These are phyloP conservation scores for Amphilophus citrinellus DNA, from an alignment of 2,113 vertebrate species.

Conservation along the genomic window DNA sequence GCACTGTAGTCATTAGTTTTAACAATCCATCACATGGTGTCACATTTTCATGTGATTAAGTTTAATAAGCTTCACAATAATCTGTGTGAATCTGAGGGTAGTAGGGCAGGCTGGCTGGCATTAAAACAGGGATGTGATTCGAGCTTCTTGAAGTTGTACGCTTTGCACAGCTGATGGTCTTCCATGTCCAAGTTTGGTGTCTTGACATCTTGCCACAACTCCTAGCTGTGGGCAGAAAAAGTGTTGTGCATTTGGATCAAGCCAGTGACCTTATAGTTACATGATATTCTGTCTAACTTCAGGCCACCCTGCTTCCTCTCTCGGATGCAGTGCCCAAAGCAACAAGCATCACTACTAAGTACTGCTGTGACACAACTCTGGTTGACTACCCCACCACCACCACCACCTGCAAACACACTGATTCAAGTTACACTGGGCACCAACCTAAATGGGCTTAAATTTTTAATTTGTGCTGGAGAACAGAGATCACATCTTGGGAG, in stretches of 20 bases:
- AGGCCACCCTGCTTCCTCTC: conserved; percentile 44
- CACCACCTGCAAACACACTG: conserved; percentile 63
- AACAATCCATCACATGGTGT: neutral
- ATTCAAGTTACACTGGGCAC: conserved; percentile 74
- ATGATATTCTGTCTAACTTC: conserved; percentile 45
- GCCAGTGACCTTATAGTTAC: conserved; percentile 51
- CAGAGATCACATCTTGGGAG: conserved; percentile 80
- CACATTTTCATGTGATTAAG: neutral
- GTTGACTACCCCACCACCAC: conserved; percentile 52
- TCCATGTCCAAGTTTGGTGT: conserved; percentile 12
- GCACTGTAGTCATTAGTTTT: neutral
- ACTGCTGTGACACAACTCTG: conserved; percentile 63
- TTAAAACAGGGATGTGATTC: conserved; percentile 22
- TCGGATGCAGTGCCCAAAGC: conserved; percentile 43
- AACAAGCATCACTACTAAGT: conserved; percentile 63
- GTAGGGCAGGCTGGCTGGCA: conserved; percentile 26
- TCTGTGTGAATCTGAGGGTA: neutral
- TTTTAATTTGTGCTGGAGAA: conserved; percentile 80
- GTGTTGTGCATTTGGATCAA: conserved; percentile 30
- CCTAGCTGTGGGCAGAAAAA: conserved; percentile 40
- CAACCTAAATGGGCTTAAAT: conserved; percentile 81
- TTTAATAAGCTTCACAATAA: neutral
- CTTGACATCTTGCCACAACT: conserved; percentile 43
- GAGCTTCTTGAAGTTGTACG: conserved; percentile 23
- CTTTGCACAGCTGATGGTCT: conserved; percentile 29